phyloP scores from a whole-genome alignment of 2,113 vertebrate species.

The Himantopus leucocephalus region DNA sequence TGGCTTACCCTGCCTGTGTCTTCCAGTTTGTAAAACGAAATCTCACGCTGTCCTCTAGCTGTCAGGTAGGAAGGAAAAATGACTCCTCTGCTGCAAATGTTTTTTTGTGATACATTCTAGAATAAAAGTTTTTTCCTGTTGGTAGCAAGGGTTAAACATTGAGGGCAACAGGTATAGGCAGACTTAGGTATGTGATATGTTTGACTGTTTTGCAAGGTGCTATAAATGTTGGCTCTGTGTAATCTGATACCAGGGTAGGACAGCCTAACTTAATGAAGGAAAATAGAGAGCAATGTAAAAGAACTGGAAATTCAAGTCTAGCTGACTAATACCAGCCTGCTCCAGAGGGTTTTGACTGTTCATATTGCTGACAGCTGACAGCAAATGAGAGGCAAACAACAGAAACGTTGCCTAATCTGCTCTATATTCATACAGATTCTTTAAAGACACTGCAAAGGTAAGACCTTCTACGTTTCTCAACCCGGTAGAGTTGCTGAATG shows the following conservation, averaged over 20 bases:
- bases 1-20: fast-evolving
- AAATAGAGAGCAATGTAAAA: constrained; percentile 77
- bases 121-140: not conserved
- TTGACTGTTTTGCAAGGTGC: constrained; percentile 74
- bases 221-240: constrained; percentile 68
- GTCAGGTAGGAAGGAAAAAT: not conserved
- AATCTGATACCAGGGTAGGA: constrained; percentile 72
- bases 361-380: constrained; percentile 67
- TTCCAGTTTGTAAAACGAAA: fast-evolving
- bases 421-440: not conserved
- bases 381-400: constrained; percentile 39
- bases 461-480: not conserved
- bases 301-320: constrained; percentile 85
- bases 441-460: constrained; percentile 35
- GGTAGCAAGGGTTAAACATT: constrained; percentile 61
- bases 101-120: not conserved
- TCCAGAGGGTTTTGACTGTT: constrained; percentile 47
- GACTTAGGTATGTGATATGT: constrained; percentile 75
- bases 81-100: not conserved
- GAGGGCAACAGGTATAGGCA: constrained; percentile 74
- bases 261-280: constrained; percentile 64
- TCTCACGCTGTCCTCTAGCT: not conserved
- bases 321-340: constrained; percentile 72
- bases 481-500: not conserved
- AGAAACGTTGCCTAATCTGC: constrained; percentile 12